Conservation (phyloP, 2,797 vertebrate genomes). For the Pangasius mekongensis region DNA sequence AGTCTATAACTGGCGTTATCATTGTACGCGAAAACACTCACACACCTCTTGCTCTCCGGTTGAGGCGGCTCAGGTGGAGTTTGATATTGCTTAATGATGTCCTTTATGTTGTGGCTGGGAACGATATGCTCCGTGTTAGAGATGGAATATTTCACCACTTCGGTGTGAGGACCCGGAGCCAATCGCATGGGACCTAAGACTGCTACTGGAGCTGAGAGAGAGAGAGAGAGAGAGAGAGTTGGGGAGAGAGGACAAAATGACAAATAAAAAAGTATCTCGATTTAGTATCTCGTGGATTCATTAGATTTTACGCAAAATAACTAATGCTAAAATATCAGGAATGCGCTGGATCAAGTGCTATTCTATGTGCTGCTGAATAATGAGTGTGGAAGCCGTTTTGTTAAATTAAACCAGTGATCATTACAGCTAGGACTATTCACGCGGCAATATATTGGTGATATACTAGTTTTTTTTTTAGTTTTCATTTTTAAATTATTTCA, state of each 20-base stretch:
- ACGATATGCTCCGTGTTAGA: slow-evolving; percentile 78
- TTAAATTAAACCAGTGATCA: too few relatives aligned
- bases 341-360: background rate
- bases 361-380: background rate
- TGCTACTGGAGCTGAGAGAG: slow-evolving; percentile 67
- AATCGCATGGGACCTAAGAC: slow-evolving; percentile 57
- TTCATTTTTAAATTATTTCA: too few relatives aligned
- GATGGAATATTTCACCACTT: slow-evolving; percentile 81
- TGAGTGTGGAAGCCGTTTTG: too few relatives aligned
- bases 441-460: background rate
- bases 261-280: background rate
- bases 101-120: slow-evolving; percentile 89
- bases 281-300: background rate
- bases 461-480: too few relatives aligned
- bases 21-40: slow-evolving; percentile 21
- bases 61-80: slow-evolving; percentile 68
- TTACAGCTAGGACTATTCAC: too few relatives aligned
- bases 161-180: slow-evolving; percentile 68
- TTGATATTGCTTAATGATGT: slow-evolving; percentile 91
- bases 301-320: background rate
- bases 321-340: background rate
- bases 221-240: background rate
- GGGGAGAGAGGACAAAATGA: background rate
- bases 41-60: slow-evolving; percentile 66
- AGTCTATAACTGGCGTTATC: background rate